Evolutionary conservation across 2,113 vertebrate genomes (phyloP).

Genomic region (Microtus oregoni): DNA sequence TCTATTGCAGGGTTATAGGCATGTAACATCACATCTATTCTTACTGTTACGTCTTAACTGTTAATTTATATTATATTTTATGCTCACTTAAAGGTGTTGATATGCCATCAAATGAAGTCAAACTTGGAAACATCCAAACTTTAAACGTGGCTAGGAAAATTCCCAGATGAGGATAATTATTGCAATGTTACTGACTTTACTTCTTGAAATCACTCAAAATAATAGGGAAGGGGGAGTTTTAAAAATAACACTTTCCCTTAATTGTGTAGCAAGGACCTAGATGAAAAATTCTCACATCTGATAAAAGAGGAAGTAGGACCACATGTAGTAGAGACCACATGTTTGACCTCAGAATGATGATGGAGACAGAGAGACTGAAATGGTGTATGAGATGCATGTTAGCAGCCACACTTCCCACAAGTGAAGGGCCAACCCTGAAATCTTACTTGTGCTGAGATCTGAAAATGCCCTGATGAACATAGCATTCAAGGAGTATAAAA

Average conservation of each 20-base stretch:
- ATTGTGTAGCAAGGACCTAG: neutral
- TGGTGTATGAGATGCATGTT: neutral
- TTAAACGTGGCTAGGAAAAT: neutral
- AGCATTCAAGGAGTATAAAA: neutral
- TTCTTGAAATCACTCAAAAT: neutral
- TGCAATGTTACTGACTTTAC: neutral
- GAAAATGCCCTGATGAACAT: neutral
- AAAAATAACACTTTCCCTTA: neutral
- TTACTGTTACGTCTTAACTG: neutral
- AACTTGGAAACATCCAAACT: neutral
- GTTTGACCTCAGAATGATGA: neutral
- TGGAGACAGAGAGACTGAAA: neutral
- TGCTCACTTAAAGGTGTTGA: neutral
- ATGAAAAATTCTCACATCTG: neutral
- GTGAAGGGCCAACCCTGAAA: neutral
- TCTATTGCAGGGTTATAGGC: neutral
- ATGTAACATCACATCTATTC: neutral
- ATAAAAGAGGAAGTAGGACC: neutral
- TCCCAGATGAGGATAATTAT: neutral
- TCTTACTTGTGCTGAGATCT: neutral
- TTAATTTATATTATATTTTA: neutral
- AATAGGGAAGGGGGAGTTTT: neutral
- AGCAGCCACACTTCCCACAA: neutral
- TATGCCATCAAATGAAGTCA: conserved; percentile 18
- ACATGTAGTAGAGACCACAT: neutral